Evolutionary conservation across 2,888 invertebrate genomes (phyloP), one percentile per base, ranked within the genome.

Genomic region (Isoperla grammatica): DNA sequence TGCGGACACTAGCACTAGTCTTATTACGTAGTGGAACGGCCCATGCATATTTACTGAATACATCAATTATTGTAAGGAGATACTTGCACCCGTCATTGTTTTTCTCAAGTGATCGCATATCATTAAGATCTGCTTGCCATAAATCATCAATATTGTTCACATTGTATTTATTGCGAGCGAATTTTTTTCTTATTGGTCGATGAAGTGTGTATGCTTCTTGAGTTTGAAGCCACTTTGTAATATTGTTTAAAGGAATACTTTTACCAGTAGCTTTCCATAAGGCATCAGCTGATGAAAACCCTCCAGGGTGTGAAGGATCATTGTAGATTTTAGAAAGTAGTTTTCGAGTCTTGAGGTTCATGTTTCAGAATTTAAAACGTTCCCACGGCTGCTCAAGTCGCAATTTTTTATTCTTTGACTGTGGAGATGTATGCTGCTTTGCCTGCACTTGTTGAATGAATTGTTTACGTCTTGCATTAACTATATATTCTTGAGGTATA

Each of bases 1-100:
- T n/a, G 8, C 20, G 1, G 5, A 67, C 64, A 1, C 23, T 49
- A n/a, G 5, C 15, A 0, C 61, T 58, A 1, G 63, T 60, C 56
- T 69, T 70, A 50, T 65, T 58, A 11, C 55, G 61, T n/a, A 69
- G 20, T 1, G 67, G 56, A 50, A 66, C 62, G 5, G 65, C 59
- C 64, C 65, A 69, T 1, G 64, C 65, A 20, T 61, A 65, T 59
- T 67, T 66, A 22, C 63, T 66, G 11, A 66, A 62, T 3, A 65
- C 63, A 11, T 68, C 65, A 17, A 68, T 64, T n/a, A 65, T 63
- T 9, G 60, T 59, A 29, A 68, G 48, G 3, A 65, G 49, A 53
- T 63, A 67, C 5, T 57, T 48, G 8, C 19, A 56, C 4, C 63
- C 63, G 8, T 62, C 56, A 53, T 65, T 66, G 42, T 64, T 45